phyloP scores from a whole-genome alignment of 2,113 vertebrate species.

The Clarias macrocephalus region DNA sequence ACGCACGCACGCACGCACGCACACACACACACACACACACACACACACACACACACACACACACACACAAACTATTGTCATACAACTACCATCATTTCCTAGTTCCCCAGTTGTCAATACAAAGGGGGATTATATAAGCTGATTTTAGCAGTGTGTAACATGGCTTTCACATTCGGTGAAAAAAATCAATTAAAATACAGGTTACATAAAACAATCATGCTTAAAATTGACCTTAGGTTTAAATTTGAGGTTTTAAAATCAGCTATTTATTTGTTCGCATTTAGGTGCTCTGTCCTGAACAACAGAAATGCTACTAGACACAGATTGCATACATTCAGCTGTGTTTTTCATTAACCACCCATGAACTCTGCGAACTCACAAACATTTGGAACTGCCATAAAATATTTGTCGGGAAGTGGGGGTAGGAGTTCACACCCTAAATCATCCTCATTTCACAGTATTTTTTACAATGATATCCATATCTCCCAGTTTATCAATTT shows the following conservation, averaged over 20 bases:
- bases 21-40: constrained; percentile 8
- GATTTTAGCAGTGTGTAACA: neutral
- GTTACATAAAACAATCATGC: neutral
- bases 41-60: constrained; percentile 5
- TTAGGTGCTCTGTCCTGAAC: neutral
- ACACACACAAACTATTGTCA: constrained; percentile 16
- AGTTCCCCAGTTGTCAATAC: constrained; percentile 9
- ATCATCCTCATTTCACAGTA: neutral
- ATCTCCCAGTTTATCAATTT: too few relatives aligned
- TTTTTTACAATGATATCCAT: too few relatives aligned
- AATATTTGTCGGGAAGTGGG: neutral
- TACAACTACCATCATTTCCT: neutral
- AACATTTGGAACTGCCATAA: neutral
- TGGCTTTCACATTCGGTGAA: neutral
- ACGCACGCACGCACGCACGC: neutral
- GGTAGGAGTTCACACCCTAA: neutral
- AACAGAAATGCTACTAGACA: neutral
- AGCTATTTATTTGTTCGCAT: neutral
- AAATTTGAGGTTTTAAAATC: neutral
- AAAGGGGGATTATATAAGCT: neutral
- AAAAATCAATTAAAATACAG: neutral
- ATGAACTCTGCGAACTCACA: neutral
- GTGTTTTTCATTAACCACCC: neutral
- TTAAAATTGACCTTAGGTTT: neutral
- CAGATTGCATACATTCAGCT: neutral